Percentiles rank a stretch among this genome's conserved stretches.
Evolutionary conservation across 2,797 vertebrate genomes (phyloP).

Genomic region (Vireo griseus): DNA sequence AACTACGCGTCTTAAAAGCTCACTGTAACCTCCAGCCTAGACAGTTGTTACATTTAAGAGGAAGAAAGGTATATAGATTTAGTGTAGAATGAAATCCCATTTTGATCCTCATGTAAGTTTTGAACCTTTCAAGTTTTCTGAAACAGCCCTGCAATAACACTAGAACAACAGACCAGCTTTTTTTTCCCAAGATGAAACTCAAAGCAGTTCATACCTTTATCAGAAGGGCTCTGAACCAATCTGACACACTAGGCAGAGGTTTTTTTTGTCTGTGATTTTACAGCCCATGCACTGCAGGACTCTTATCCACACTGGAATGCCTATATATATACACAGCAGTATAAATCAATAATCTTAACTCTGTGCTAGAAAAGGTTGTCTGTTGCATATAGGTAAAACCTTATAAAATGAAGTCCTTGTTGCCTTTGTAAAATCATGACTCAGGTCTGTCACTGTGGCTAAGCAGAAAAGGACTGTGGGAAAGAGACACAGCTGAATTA

Average conservation of each 20-base stretch:
- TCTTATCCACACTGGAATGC: background rate
- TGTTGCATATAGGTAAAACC: too few relatives aligned
- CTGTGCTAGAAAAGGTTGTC: background rate
- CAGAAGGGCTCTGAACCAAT: background rate
- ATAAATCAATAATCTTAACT: background rate
- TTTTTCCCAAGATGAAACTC: background rate
- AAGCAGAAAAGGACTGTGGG: too few relatives aligned
- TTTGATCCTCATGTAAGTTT: background rate
- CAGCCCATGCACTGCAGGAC: background rate
- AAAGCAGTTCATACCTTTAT: background rate
- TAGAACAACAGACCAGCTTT: background rate
- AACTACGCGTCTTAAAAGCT: background rate
- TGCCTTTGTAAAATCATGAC: too few relatives aligned
- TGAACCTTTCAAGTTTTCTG: background rate
- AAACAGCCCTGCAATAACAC: background rate
- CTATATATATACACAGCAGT: background rate
- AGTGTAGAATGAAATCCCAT: background rate
- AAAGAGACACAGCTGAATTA: too few relatives aligned
- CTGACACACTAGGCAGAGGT: background rate
- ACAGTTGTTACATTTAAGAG: background rate
- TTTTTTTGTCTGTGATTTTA: background rate
- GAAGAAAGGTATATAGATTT: background rate
- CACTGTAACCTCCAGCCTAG: background rate
- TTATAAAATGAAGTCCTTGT: too few relatives aligned
- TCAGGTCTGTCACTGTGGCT: too few relatives aligned